These are phyloP conservation scores for Hippocampus mohnikei DNA, from an alignment of 2,113 vertebrate genomes.

Conservation along the genomic window DNA sequence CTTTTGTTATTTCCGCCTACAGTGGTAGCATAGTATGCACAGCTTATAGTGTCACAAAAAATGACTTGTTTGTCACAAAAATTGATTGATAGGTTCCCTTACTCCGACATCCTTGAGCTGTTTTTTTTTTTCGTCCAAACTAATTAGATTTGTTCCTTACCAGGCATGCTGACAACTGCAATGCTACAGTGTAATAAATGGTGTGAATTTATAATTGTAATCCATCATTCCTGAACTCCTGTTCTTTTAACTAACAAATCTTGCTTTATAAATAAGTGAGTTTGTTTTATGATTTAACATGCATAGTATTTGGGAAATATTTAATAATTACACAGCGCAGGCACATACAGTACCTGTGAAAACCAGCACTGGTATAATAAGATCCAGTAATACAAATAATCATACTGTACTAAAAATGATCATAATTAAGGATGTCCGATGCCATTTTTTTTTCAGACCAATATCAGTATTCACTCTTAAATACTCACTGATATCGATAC, in stretches of 20 bases:
- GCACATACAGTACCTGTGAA: slow-evolving; percentile 15
- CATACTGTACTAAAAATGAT: too few species aligned
- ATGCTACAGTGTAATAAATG: slow-evolving; percentile 19
- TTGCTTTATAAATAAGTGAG: slow-evolving; percentile 38
- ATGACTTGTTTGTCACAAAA: slow-evolving; percentile 20
- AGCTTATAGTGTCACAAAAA: slow-evolving; percentile 4
- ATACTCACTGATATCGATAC: too few species aligned
- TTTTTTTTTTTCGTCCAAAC: slow-evolving; percentile 7
- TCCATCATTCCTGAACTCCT: slow-evolving; percentile 46
- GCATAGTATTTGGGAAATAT: slow-evolving; percentile 27
- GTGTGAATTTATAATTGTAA: slow-evolving; percentile 28
- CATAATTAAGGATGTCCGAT: too few species aligned
- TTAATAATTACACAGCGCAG: slow-evolving; percentile 17
- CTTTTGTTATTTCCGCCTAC: not conserved
- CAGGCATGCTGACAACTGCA: slow-evolving; percentile 19
- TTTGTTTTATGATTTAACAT: not conserved
- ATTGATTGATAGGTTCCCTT: slow-evolving; percentile 16
- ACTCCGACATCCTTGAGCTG: slow-evolving; percentile 18
- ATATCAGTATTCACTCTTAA: too few species aligned
- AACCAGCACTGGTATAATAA: not conserved
- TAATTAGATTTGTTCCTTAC: slow-evolving; percentile 21
- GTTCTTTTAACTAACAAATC: slow-evolving; percentile 33
- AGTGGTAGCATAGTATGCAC: not conserved
- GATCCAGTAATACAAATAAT: not conserved
- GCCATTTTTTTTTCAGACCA: too few species aligned